These are phyloP conservation scores for Parapristionchus giblindavisi DNA, from an alignment of 2,888 invertebrate genomes.

Conservation along the genomic window DNA sequence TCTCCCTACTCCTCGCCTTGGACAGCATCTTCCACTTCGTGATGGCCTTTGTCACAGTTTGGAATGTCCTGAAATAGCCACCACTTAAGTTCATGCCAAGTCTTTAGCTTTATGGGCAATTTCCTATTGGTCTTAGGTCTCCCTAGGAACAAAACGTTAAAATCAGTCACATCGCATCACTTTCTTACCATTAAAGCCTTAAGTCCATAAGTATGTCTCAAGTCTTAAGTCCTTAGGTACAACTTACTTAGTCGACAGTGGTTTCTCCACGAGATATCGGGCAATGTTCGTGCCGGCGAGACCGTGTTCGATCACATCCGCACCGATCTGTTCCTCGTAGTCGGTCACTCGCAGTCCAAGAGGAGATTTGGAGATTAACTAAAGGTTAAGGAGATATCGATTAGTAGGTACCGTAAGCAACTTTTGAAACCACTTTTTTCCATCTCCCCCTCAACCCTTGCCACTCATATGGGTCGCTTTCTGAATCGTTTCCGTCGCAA, in stretches of 20 bases:
- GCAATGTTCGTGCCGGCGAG: conserved; percentile 60
- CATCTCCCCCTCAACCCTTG: too few relatives aligned
- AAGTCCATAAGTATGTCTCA: not conserved
- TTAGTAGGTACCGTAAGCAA: too few relatives aligned
- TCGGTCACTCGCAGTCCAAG: conserved; percentile 67
- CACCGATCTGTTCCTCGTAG: conserved; percentile 69
- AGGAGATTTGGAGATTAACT: conserved; percentile 59
- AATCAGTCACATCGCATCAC: not conserved
- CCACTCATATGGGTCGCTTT: too few relatives aligned
- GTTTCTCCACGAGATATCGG: conserved; percentile 58
- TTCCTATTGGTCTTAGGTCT: not conserved
- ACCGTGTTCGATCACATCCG: conserved; percentile 70
- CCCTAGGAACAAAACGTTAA: too few relatives aligned
- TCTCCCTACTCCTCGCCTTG: conserved; percentile 42
- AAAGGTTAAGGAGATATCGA: conserved; percentile 26
- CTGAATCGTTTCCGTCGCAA: too few relatives aligned
- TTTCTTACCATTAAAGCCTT: not conserved
- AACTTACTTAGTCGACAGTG: conserved; percentile 54
- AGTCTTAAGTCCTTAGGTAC: not conserved
- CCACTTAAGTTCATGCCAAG: not conserved
- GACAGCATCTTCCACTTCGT: conserved; percentile 63
- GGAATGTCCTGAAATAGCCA: conserved; percentile 54
- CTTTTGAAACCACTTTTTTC: too few relatives aligned
- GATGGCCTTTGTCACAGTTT: conserved; percentile 62
- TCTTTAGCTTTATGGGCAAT: not conserved